These are phyloP conservation scores for Camponotus pennsylvanicus DNA, from an alignment of 1,140 invertebrate genomes.

Conservation along the genomic window DNA sequence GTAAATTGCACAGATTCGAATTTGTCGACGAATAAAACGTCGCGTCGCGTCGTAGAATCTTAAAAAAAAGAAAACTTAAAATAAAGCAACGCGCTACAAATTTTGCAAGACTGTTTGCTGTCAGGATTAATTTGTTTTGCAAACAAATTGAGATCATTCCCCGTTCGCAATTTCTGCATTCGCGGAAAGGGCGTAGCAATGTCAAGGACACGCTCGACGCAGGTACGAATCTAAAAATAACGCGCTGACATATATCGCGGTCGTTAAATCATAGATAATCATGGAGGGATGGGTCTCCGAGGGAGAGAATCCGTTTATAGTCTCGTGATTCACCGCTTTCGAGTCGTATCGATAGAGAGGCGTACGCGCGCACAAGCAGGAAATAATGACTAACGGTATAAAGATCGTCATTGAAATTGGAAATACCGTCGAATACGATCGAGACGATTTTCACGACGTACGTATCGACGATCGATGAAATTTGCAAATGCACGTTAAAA, in stretches of 20 bases:
- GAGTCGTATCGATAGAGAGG: slow-evolving; percentile 17
- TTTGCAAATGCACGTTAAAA: neutral
- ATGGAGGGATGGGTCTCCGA: neutral
- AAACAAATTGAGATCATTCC: neutral
- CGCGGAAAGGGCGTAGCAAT: neutral
- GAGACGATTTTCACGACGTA: neutral
- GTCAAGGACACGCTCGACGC: slow-evolving; percentile 4
- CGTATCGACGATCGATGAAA: neutral
- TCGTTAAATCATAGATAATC: slow-evolving; percentile 6
- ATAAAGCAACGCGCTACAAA: neutral
- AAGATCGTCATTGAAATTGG: slow-evolving; percentile 24
- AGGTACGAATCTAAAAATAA: slow-evolving; percentile 2
- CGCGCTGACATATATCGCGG: neutral
- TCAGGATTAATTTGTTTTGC: neutral
- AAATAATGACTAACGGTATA: slow-evolving; percentile 68
- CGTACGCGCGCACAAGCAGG: slow-evolving; percentile 34
- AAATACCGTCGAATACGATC: slow-evolving; percentile 8
- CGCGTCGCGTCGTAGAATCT: no score
- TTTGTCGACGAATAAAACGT: neutral
- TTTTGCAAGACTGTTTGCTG: neutral
- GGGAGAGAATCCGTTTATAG: slow-evolving; percentile 62
- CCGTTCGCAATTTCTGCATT: neutral
- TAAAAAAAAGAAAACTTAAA: neutral
- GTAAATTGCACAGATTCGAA: neutral
- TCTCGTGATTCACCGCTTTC: slow-evolving; percentile 59